Evolutionary conservation across 1,140 invertebrate genomes (phyloP).

Genomic region (Apis florea): DNA sequence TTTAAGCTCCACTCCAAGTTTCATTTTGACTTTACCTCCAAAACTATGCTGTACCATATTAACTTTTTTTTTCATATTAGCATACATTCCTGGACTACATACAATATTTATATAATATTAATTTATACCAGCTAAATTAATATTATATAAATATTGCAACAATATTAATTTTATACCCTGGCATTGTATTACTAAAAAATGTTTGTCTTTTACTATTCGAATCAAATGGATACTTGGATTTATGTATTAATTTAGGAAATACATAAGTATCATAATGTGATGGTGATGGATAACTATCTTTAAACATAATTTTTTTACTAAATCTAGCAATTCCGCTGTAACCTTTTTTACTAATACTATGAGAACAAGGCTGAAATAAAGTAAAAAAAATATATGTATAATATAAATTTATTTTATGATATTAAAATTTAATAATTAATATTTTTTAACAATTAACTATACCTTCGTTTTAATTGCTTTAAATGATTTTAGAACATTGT

Average conservation of each 20-base stretch:
- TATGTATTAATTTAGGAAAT: constrained; percentile 45
- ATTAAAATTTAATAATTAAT: constrained; percentile 11
- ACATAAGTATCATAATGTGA: constrained; percentile 57
- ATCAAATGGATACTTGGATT: constrained; percentile 62
- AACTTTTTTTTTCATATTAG: constrained; percentile 34
- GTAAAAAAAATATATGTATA: constrained; percentile 11
- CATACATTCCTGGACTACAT: constrained; percentile 70
- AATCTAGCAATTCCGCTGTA: constrained; percentile 70
- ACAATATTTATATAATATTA: constrained; percentile 29
- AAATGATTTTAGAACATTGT: constrained; percentile 67
- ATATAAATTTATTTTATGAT: not conserved
- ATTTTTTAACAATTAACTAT: constrained; percentile 18
- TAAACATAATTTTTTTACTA: constrained; percentile 21
- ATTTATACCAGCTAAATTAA: constrained; percentile 14
- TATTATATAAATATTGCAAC: not conserved
- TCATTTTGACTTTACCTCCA: constrained; percentile 70
- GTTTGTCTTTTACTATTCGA: constrained; percentile 55
- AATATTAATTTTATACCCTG: constrained; percentile 65
- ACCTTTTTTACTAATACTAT: constrained; percentile 71
- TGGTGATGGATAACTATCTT: constrained; percentile 67
- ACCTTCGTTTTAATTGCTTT: constrained; percentile 68
- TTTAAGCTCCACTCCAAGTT: constrained; percentile 73
- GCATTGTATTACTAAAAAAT: constrained; percentile 57
- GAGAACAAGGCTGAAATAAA: constrained; percentile 61
- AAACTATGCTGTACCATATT: constrained; percentile 70